Percentiles rank a stretch among this genome's conserved stretches.
Evolutionary conservation across 2,797 vertebrate species (phyloP).

Genomic region (Sebastes matsubarae): DNA sequence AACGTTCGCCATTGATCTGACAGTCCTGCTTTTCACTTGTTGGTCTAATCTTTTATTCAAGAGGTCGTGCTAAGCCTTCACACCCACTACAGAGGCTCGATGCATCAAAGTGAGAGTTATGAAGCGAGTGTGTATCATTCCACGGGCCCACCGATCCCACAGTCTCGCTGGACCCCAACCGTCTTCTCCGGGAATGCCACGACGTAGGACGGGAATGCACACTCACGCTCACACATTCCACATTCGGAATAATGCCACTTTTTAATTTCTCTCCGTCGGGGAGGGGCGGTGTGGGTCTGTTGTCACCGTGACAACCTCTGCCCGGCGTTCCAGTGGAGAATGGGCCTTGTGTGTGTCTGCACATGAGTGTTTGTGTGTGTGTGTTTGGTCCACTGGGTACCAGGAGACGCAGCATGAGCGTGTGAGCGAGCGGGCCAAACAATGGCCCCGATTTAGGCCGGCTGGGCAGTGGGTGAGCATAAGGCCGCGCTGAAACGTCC

Average conservation of each 20-base stretch:
- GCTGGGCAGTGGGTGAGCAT: constrained; percentile 76
- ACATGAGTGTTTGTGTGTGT: background rate
- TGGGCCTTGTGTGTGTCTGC: constrained; percentile 50
- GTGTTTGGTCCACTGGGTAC: constrained; percentile 73
- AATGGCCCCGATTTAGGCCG: constrained; percentile 80
- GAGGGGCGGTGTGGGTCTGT: constrained; percentile 60
- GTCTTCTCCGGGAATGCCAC: constrained; percentile 70
- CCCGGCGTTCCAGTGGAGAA: constrained; percentile 74
- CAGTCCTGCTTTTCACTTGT: constrained; percentile 10
- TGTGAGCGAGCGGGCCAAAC: constrained; percentile 70
- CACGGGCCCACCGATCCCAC: constrained; percentile 18
- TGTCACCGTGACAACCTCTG: constrained; percentile 79
- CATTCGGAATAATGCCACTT: constrained; percentile 64
- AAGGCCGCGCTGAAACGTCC: constrained; percentile 77
- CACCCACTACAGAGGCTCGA: constrained; percentile 11
- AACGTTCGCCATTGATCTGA: constrained; percentile 24
- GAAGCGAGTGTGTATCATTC: constrained; percentile 21
- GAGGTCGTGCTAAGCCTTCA: constrained; percentile 42
- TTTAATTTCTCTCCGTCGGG: constrained; percentile 32
- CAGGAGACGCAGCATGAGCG: constrained; percentile 68
- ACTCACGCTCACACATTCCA: constrained; percentile 77
- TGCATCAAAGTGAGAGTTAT: background rate
- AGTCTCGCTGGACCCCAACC: constrained; percentile 33
- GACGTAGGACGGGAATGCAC: constrained; percentile 77
- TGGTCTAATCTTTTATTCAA: constrained; percentile 58